Conservation (phyloP, 2,888 invertebrate species). For the Morpho helenor region DNA sequence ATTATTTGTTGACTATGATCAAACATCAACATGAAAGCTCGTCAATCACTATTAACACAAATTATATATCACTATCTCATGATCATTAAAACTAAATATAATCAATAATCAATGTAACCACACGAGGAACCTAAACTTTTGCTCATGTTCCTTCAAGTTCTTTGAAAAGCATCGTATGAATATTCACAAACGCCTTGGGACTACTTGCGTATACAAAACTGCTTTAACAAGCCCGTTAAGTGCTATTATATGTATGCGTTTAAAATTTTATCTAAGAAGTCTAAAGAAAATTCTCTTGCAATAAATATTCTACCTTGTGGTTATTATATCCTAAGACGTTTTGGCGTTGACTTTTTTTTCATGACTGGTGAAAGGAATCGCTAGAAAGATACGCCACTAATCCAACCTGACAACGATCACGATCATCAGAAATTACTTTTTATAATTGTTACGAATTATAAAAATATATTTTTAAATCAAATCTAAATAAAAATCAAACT, state of each 20-base stretch:
- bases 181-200: slow-evolving; percentile 57
- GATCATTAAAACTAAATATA: neutral
- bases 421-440: no score
- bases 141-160: slow-evolving; percentile 45
- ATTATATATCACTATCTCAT: no score
- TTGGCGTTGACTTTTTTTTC: no score
- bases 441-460: no score
- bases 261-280: slow-evolving; percentile 13
- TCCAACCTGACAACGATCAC: no score
- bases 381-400: no score
- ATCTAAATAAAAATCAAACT: no score
- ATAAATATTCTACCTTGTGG: neutral
- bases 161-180: slow-evolving; percentile 51
- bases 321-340: no score
- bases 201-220: slow-evolving; percentile 47
- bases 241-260: slow-evolving; percentile 25
- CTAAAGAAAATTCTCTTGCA: neutral
- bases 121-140: slow-evolving; percentile 26
- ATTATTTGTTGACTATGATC: no score
- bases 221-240: slow-evolving; percentile 50
- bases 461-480: no score
- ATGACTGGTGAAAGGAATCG: no score
- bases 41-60: neutral
- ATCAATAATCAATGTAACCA: slow-evolving; percentile 18
- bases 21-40: no score